Evolutionary conservation across 2,113 vertebrate genomes (phyloP).

Genomic region (Thoracochromis brauschi): DNA sequence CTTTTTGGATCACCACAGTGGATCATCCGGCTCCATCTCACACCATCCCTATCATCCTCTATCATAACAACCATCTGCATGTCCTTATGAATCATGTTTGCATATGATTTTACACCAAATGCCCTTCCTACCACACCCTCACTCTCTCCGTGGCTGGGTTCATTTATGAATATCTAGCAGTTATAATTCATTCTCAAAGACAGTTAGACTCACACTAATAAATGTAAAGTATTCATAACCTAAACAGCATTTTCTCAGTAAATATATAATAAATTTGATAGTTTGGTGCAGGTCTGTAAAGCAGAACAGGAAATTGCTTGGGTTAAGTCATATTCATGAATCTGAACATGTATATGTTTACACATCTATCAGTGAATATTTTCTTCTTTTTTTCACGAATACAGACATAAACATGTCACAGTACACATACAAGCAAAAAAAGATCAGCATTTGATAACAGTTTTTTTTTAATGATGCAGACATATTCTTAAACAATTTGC

Average conservation of each 20-base stretch:
- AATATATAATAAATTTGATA: background rate
- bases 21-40: background rate
- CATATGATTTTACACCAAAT: background rate
- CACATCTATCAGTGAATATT: background rate
- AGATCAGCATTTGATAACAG: background rate
- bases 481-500: background rate
- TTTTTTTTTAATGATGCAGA: background rate
- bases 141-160: background rate
- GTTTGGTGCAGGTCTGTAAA: background rate
- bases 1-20: background rate
- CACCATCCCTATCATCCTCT: background rate
- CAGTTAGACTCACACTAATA: background rate
- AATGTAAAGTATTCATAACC: background rate
- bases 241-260: background rate
- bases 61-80: background rate
- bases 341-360: background rate
- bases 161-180: background rate
- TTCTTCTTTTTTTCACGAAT: background rate
- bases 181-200: background rate
- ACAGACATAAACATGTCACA: background rate
- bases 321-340: background rate
- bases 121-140: background rate
- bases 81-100: background rate
- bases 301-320: background rate
- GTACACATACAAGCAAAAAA: background rate